phyloP scores from a whole-genome alignment of 23 tunicate species.

The Styela clava region DNA sequence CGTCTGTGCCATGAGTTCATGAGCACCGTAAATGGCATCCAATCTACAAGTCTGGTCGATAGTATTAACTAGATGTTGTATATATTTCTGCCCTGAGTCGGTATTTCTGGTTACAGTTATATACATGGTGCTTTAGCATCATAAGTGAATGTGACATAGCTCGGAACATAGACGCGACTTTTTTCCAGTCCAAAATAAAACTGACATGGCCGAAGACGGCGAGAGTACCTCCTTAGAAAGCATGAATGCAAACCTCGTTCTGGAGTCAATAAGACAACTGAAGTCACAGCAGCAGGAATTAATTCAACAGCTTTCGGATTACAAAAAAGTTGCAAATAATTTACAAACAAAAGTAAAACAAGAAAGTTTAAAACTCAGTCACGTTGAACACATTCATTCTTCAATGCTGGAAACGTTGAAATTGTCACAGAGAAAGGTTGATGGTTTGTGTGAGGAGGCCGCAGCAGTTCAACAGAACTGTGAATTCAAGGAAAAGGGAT shows the following conservation, averaged over 20 bases:
- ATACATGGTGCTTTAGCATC: too few relatives aligned
- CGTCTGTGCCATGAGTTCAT: too few relatives aligned
- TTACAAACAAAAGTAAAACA: constrained; percentile 1
- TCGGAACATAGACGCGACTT: too few relatives aligned
- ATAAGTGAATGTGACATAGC: too few relatives aligned
- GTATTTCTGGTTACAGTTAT: too few relatives aligned
- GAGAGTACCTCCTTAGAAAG: not conserved
- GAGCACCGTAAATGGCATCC: too few relatives aligned
- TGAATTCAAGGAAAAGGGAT: not conserved
- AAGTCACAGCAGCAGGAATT: not conserved
- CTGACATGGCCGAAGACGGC: not conserved
- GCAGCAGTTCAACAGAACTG: not conserved
- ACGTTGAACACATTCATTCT: not conserved
- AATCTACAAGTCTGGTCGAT: too few relatives aligned
- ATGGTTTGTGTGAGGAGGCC: not conserved
- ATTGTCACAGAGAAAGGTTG: not conserved
- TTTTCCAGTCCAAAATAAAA: too few relatives aligned
- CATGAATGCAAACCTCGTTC: not conserved
- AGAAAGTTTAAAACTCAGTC: not conserved
- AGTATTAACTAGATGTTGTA: too few relatives aligned
- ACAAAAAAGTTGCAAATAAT: not conserved
- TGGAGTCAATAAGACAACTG: not conserved
- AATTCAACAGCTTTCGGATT: not conserved
- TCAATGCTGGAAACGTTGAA: not conserved
- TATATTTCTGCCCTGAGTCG: too few relatives aligned